Evolutionary conservation across 2,113 vertebrate genomes (phyloP), one percentile per base, ranked within the genome.

Genomic region (Istiophorus platypterus): DNA sequence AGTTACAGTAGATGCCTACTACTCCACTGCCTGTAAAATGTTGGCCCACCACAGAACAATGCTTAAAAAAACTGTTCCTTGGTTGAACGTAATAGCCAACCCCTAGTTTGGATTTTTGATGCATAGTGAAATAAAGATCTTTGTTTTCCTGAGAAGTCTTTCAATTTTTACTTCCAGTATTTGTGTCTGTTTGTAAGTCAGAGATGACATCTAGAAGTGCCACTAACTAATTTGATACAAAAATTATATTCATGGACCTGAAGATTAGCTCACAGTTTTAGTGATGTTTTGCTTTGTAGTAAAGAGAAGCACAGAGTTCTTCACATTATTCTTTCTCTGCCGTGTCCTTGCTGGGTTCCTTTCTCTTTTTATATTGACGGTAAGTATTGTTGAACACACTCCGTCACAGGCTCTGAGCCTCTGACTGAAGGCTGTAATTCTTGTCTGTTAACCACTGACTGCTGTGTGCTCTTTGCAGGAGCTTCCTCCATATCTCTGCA

Each of bases 401-500:
- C 13, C 45, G 71, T 15, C 47, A 20, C 52, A 65, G 42, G 4
- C 26, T 54, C 5, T 2, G 20, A 14, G 31, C 31, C 31, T 34
- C 31, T 34, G 31, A 34, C 3, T 34, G 31, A 4, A 14, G 1
- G 14, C 37, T 47, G n/a, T 17, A n/a, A 39, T 24, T 62, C 37
- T 59, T 27, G 17, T 81, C 4, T 69, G 18, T 78, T 78, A 41
- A 39, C n/a, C 27, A 45, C 24, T 59, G 62, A 81, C 3, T 86
- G 17, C 78, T 90, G 47, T 91, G 20, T 76, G 75, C 72, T 92
- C 18, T 92, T 94, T 91, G 72, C 93, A 99, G 98, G 97, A 99
- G 51, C 96, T 99, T 29, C 98, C 98, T 77, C 95, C 95, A 0
- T 99, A 99, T 82, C 95, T 97, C 65, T 95, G 95, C 94, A 97